Evolutionary conservation across 2,113 vertebrate genomes (phyloP), one percentile per base, ranked within the genome.

Genomic region (Fregata magnificens): DNA sequence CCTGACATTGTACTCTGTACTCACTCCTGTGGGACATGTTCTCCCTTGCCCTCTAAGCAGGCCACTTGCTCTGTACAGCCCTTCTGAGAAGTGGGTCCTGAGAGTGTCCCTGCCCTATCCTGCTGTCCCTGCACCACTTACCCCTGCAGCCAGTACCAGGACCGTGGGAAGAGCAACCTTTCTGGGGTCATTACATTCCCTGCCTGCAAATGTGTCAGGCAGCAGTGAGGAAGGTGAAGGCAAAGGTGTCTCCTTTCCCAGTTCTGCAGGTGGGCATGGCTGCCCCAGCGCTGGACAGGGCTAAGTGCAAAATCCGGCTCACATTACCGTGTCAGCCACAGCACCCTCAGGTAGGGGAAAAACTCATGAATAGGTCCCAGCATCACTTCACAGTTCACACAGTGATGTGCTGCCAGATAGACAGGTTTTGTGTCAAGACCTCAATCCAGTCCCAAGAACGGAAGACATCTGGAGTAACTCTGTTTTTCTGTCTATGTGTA

Each of bases 291-390:
- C 11, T 52, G 26, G 12, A 28, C 42, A 36, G 25, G 22, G 15
- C 13, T 42, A 65, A 50, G 17, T 15, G 22, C 6, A 59, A 83
- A 40, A 63, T 38, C 16, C 56, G 49, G 31, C 38, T 85, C 17
- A 21, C 0, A 0, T 36, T 44, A 16, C 19, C 0, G 0, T 36
- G 42, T 40, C 19, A 67, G 40, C 34, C 28, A 21, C 56, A 61
- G 44, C 11, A 67, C 28, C 38, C 7, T 36, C 38, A 52, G 24
- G 50, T 67, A 76, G 77, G 17, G 52, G 22, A 82, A 78, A 69
- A 89, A 11, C 22, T 59, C 11, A 7, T 20, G 8, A 59, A 31
- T 6, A 58, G 11, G 18, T 78, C 9, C 17, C 38, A 28, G 20
- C n/a, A 65, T 65, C 10, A 28, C 32, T 71, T 90, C 36, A 38